phyloP scores from a whole-genome alignment of 2,797 vertebrate species.

The Thunnus albacares region DNA sequence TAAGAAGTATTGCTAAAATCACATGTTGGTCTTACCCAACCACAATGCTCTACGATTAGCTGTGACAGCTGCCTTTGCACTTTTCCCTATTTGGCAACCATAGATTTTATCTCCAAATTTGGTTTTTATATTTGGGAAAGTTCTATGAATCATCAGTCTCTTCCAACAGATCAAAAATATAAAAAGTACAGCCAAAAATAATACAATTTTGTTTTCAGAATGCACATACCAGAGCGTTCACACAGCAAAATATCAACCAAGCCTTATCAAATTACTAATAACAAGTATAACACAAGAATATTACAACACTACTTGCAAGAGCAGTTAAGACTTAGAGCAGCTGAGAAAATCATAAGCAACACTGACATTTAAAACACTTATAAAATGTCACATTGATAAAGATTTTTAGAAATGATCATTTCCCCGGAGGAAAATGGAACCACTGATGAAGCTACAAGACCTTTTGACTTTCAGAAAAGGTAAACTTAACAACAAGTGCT shows the following conservation, averaged over 20 bases:
- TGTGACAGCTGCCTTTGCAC: conserved; percentile 45
- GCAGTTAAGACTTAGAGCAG: no score
- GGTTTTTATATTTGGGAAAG: neutral
- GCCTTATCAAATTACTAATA: neutral
- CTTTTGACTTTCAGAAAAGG: neutral
- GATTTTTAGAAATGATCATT: neutral
- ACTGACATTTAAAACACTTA: neutral
- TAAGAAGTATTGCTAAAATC: conserved; percentile 42
- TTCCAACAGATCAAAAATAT: neutral
- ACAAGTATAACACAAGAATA: neutral
- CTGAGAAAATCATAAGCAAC: neutral
- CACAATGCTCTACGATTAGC: conserved; percentile 19
- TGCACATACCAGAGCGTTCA: neutral
- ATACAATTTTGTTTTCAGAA: neutral
- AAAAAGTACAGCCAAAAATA: neutral
- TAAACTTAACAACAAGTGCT: neutral
- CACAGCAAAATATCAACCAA: neutral
- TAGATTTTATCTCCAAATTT: conserved; percentile 11
- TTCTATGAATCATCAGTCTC: neutral
- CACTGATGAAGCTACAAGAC: neutral
- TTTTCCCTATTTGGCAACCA: conserved; percentile 57
- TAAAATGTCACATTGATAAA: neutral
- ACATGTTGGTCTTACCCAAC: conserved; percentile 40
- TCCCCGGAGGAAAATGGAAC: neutral
- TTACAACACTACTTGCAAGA: no score